These are phyloP conservation scores for Vicugna pacos DNA, from an alignment of 2,113 vertebrate genomes.

Conservation along the genomic window DNA sequence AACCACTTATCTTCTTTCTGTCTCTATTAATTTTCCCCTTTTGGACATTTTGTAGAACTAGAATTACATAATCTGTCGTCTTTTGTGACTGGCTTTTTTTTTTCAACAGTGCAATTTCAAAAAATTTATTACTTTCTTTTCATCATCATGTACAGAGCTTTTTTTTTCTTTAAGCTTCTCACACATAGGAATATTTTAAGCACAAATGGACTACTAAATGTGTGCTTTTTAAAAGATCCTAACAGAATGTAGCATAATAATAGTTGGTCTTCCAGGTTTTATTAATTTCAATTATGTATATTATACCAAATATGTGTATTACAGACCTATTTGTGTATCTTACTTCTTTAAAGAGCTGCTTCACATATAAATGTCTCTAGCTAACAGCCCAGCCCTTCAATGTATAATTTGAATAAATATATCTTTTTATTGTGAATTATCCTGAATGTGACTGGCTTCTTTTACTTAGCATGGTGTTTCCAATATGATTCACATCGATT, in stretches of 20 bases:
- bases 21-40: too few relatives aligned
- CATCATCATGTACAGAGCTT: conserved; percentile 87
- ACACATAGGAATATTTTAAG: conserved; percentile 88
- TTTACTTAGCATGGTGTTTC: too few relatives aligned
- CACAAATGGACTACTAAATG: conserved; percentile 88
- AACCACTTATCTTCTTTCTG: not conserved
- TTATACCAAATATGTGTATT: conserved; percentile 62
- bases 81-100: not conserved
- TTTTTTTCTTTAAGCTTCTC: conserved; percentile 85
- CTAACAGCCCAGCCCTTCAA: conserved; percentile 67
- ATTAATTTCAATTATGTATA: conserved; percentile 79
- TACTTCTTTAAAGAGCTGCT: conserved; percentile 88
- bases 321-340: conserved; percentile 73
- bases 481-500: too few relatives aligned
- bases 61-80: not conserved
- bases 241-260: conserved; percentile 86
- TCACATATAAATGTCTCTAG: conserved; percentile 69
- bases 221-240: conserved; percentile 84
- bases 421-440: conserved; percentile 76
- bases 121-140: conserved; percentile 85
- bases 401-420: conserved; percentile 75
- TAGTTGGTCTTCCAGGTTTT: conserved; percentile 87
- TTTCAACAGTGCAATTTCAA: conserved; percentile 87
- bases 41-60: not conserved
- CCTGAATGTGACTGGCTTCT: conserved; percentile 9